phyloP scores from a whole-genome alignment of 1,140 invertebrate species.

The Thrips palmi region DNA sequence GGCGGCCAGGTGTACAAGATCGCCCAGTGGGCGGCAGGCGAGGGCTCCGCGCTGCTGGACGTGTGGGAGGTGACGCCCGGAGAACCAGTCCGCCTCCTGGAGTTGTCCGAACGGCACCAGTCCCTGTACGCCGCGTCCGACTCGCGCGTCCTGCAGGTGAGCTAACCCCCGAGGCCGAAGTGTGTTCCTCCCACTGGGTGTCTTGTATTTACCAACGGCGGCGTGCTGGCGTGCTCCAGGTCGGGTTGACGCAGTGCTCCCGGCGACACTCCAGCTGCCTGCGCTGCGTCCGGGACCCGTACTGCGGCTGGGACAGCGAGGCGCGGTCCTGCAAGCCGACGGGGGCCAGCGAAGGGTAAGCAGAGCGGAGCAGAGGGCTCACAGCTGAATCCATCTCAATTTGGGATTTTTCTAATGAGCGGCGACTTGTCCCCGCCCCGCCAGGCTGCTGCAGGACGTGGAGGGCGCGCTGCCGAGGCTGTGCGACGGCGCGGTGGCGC shows the following conservation, averaged over 20 bases:
- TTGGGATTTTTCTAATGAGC: background rate
- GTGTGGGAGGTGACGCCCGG: slow-evolving; percentile 72
- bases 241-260: slow-evolving; percentile 66
- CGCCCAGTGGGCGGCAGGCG: slow-evolving; percentile 61
- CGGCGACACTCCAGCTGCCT: slow-evolving; percentile 73
- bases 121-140: slow-evolving; percentile 77
- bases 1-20: slow-evolving; percentile 77
- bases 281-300: slow-evolving; percentile 71
- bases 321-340: slow-evolving; percentile 51
- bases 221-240: slow-evolving; percentile 33
- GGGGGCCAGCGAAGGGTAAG: slow-evolving; percentile 60
- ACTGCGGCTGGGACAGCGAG: slow-evolving; percentile 82
- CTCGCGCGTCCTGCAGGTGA: slow-evolving; percentile 55
- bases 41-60: slow-evolving; percentile 64
- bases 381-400: background rate
- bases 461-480: slow-evolving; percentile 70
- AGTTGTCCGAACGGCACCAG: slow-evolving; percentile 60
- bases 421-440: slow-evolving; percentile 10
- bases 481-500: slow-evolving; percentile 70
- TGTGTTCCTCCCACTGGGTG: slow-evolving; percentile 15
- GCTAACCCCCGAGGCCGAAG: too few species aligned
- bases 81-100: slow-evolving; percentile 69
- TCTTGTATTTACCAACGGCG: slow-evolving; percentile 14
- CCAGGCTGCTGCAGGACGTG: slow-evolving; percentile 67
- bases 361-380: background rate